Base-by-base conservation (phyloP, 2,113 vertebrate species). In the Platysteira castanea region DNA sequence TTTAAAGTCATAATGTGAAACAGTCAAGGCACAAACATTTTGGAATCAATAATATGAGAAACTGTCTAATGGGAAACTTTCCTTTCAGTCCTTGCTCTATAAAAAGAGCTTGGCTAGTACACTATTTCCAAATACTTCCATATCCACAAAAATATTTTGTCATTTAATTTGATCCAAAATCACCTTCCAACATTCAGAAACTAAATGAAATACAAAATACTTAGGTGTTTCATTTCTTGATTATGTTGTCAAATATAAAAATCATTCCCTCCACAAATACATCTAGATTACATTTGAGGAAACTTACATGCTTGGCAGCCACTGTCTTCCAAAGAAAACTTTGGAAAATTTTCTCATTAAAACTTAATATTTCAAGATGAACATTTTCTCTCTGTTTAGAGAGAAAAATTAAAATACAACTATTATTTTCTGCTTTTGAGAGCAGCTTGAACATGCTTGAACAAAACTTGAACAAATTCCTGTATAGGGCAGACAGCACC, bases 401-500 rank as follows among this genome's bases (percentile, higher is more conserved):
- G 11, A 26, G 13, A 50, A 6, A 39, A 85, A 22, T 15, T 30
- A 46, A 68, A 59, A 7, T 22, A 15, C 5, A 56, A 8, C 5
- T 46, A 27, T 16, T 49, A 15, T 30, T 60, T 65, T 76, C 57
- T 56, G 11, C 7, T 61, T 70, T 67, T 44, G 6, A 75, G 13
- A 44, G 15, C 11, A 68, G 8, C 17, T n/a, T 12, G 9, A 59
- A 63, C 0, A 0, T 2, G 3, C 2, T 46, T 73, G 27, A 14
- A 63, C 18, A 53, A 46, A 53, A 53, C 1, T 5, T 14, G 28
- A 73, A 39, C 17, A 33, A 41, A 30, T 23, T 63, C 27, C 17
- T 46, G 5, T 24, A 42, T 2, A 42, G 23, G 15, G 23, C 9
- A 83, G 30, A 28, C 2, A 7, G 7, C 6, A 54, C 18, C 4